Conservation (phyloP, 2,888 invertebrate genomes). For the Eristalis intricaria region DNA sequence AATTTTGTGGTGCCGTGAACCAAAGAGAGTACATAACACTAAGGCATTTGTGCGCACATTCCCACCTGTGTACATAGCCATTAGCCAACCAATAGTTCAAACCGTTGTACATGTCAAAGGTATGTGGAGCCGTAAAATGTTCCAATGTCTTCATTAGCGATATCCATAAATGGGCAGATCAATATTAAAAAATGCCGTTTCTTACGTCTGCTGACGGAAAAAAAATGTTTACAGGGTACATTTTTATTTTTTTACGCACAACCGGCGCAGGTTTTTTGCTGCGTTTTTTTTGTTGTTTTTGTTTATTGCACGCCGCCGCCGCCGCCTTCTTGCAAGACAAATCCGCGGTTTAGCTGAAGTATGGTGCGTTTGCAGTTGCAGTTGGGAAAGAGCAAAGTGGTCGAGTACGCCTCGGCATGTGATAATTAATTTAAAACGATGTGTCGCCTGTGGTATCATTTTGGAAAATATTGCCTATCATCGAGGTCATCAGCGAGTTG, state of each 20-base stretch:
- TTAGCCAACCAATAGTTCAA: not conserved
- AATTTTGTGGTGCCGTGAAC: not conserved
- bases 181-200: constrained; percentile 35
- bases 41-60: not conserved
- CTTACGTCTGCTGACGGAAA: not conserved
- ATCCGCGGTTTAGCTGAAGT: not conserved
- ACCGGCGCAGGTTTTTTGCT: not conserved
- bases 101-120: not conserved
- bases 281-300: not conserved
- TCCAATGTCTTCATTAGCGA: constrained; percentile 68
- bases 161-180: constrained; percentile 54
- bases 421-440: not conserved
- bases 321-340: not conserved
- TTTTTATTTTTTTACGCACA: not conserved
- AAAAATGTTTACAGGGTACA: too few relatives aligned
- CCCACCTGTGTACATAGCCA: not conserved
- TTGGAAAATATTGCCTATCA: constrained; percentile 4
- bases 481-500: not conserved
- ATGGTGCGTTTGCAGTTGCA: constrained; percentile 4
- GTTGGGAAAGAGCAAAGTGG: not conserved
- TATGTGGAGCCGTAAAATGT: constrained; percentile 21
- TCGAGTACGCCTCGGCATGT: not conserved
- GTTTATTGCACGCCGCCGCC: not conserved
- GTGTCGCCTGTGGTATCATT: not conserved
- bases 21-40: not conserved